A percentile compares a stretch with the other conserved stretches of the same genome.
Conservation (phyloP, 1,140 invertebrate species). For the Ectropis grisescens region DNA sequence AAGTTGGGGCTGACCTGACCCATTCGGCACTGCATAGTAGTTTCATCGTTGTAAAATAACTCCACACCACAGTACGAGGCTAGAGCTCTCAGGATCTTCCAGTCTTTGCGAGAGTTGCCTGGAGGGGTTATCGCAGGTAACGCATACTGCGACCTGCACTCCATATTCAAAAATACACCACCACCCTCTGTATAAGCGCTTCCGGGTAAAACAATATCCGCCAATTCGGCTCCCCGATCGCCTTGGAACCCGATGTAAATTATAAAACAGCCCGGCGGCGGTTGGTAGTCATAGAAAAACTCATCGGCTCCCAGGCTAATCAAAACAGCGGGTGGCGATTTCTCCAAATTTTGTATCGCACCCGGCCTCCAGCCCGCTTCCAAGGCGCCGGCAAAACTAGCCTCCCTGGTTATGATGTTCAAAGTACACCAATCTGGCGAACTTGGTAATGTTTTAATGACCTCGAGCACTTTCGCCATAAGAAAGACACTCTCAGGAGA, state of each 20-base stretch:
- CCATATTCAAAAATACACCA: conserved; percentile 51
- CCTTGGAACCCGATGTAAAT: conserved; percentile 79
- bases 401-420: conserved; percentile 45
- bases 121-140: conserved; percentile 44
- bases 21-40: conserved; percentile 28
- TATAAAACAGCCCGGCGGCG: conserved; percentile 19
- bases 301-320: conserved; percentile 52
- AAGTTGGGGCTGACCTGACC: conserved; percentile 48
- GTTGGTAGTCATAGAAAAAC: conserved; percentile 36
- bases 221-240: conserved; percentile 77
- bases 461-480: conserved; percentile 54
- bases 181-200: conserved; percentile 80
- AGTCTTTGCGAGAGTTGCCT: conserved; percentile 42
- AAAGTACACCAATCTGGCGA: conserved; percentile 31
- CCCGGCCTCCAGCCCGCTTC: conserved; percentile 49
- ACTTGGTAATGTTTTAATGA: conserved; percentile 23
- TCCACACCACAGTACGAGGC: conserved; percentile 34
- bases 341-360: conserved; percentile 20
- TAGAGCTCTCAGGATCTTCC: conserved; percentile 52
- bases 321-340: conserved; percentile 20
- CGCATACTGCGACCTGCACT: conserved; percentile 44
- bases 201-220: conserved; percentile 82
- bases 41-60: conserved; percentile 33
- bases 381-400: conserved; percentile 48
- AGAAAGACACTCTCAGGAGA: conserved; percentile 58